Percentiles rank a stretch among this genome's conserved stretches.
Evolutionary conservation across 2,113 vertebrate genomes (phyloP).

Genomic region (Pristiophorus japonicus): DNA sequence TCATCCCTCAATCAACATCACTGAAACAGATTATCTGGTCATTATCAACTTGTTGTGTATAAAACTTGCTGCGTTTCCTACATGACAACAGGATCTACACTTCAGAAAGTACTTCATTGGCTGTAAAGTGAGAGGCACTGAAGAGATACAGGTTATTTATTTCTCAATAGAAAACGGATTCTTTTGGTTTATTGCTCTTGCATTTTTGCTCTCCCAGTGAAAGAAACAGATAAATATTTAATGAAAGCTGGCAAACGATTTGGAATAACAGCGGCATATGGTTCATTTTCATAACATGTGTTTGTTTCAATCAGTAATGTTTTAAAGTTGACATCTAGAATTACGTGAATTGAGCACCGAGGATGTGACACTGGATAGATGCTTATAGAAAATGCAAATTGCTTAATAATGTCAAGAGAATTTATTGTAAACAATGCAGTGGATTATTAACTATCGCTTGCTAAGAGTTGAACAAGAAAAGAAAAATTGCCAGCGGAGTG

Average conservation of each 20-base stretch:
- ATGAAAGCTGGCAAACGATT: background rate
- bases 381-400: constrained; percentile 56
- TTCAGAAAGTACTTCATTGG: background rate
- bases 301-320: constrained; percentile 65
- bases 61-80: background rate
- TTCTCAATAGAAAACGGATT: background rate
- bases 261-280: constrained; percentile 46
- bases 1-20: background rate
- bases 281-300: constrained; percentile 57
- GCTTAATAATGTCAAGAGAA: constrained; percentile 58
- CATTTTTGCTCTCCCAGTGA: background rate
- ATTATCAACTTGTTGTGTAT: background rate
- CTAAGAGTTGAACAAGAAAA: background rate
- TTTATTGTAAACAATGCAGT: constrained; percentile 62
- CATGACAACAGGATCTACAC: too few relatives aligned
- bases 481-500: background rate
- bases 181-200: background rate
- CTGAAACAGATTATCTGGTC: background rate
- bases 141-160: background rate
- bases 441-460: constrained; percentile 60
- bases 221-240: constrained; percentile 19
- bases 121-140: background rate
- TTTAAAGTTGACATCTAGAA: constrained; percentile 66
- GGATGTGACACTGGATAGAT: constrained; percentile 63
- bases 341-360: constrained; percentile 62